phyloP scores from a whole-genome alignment of 2,888 invertebrate species.

The Osmoderma eremita region DNA sequence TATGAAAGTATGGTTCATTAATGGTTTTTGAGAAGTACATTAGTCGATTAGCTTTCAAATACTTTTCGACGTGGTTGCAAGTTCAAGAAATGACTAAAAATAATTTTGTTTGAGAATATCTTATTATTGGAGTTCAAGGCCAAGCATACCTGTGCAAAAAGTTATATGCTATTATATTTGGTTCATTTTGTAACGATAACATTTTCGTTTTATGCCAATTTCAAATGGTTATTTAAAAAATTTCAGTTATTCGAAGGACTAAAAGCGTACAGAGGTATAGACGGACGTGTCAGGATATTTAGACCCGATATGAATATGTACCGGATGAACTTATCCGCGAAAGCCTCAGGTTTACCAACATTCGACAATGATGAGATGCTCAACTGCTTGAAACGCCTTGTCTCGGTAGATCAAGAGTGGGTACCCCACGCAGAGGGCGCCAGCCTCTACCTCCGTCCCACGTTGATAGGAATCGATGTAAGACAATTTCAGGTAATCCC shows the following conservation, averaged over 20 bases:
- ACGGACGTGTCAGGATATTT: conserved; percentile 92
- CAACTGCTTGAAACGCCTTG: conserved; percentile 82
- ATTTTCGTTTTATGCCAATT: too few relatives aligned
- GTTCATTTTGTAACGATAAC: too few relatives aligned
- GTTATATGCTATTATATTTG: too few relatives aligned
- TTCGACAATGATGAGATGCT: conserved; percentile 90
- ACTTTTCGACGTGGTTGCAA: too few relatives aligned
- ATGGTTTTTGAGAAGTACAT: too few relatives aligned
- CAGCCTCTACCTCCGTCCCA: conserved; percentile 95
- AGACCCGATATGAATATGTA: conserved; percentile 95
- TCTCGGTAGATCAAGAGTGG: conserved; percentile 97
- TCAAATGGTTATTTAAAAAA: too few relatives aligned
- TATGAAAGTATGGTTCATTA: too few relatives aligned
- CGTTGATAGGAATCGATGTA: conserved; percentile 96
- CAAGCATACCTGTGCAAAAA: too few relatives aligned
- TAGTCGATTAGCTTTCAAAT: too few relatives aligned
- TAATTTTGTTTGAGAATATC: too few relatives aligned
- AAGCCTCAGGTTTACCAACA: conserved; percentile 85
- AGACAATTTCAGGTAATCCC: conserved; percentile 56
- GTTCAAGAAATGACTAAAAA: too few relatives aligned
- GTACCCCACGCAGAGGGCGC: conserved; percentile 91
- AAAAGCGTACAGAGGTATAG: conserved; percentile 95
- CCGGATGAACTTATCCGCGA: conserved; percentile 88
- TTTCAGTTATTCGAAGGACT: conserved; percentile 95
- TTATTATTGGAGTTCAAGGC: too few relatives aligned